Evolutionary conservation across 2,888 invertebrate genomes (phyloP).

Genomic region (Scaptomyza cyrtandrae): DNA sequence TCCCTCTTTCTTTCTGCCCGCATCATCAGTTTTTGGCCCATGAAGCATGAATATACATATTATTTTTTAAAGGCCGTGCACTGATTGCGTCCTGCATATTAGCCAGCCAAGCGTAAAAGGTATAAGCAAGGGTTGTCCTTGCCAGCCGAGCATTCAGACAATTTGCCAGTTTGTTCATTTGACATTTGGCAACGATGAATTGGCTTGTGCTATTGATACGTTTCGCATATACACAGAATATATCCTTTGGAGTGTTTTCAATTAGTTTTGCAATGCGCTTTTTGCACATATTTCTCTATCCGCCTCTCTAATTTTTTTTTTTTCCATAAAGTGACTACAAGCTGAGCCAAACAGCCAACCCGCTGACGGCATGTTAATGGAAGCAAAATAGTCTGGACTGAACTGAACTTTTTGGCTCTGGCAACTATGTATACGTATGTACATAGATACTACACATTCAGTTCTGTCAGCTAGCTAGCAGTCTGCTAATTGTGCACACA

Average conservation of each 20-base stretch:
- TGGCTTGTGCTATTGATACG: constrained; percentile 47
- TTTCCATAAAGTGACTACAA: constrained; percentile 27
- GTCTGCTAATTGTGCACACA: constrained; percentile 62
- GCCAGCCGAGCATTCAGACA: constrained; percentile 16
- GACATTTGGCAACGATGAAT: constrained; percentile 41
- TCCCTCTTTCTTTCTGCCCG: not conserved
- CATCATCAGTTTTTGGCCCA: constrained; percentile 8
- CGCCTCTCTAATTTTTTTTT: not conserved
- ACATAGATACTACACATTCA: too few relatives aligned
- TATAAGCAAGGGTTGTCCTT: constrained; percentile 19
- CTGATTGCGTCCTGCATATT: constrained; percentile 30
- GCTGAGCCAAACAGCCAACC: constrained; percentile 23
- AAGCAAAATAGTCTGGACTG: constrained; percentile 25
- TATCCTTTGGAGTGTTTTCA: constrained; percentile 64
- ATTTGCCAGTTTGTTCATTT: constrained; percentile 44
- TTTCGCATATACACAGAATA: not conserved
- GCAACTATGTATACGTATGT: constrained; percentile 2
- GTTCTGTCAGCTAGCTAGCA: constrained; percentile 6
- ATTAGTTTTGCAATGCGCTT: constrained; percentile 49
- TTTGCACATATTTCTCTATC: constrained; percentile 7
- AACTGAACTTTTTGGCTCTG: constrained; percentile 27
- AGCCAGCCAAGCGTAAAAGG: constrained; percentile 13
- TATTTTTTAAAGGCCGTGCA: constrained; percentile 12
- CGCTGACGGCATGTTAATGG: constrained; percentile 58
- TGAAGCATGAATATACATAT: constrained; percentile 22